Evolutionary conservation across 1,140 invertebrate genomes (phyloP).

Genomic region (Akabosia matsudoensis): DNA sequence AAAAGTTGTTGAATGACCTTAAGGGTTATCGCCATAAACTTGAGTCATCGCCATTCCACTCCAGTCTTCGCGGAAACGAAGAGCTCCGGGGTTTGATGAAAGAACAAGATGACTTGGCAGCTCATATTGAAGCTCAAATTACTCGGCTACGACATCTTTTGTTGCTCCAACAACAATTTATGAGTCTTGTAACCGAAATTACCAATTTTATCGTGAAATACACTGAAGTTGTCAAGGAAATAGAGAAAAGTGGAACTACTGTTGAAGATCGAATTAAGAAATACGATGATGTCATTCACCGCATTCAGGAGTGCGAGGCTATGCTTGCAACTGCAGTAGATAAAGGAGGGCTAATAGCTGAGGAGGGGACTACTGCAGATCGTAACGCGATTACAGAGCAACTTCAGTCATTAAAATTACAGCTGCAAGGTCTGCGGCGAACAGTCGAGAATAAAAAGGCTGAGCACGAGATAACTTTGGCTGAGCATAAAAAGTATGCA

Average conservation of each 20-base stretch:
- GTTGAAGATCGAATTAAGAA: constrained; percentile 82
- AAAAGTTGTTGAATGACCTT: constrained; percentile 72
- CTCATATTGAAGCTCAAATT: constrained; percentile 73
- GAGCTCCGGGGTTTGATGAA: constrained; percentile 73
- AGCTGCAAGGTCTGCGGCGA: constrained; percentile 71
- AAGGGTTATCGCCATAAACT: constrained; percentile 75
- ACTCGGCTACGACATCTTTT: constrained; percentile 71
- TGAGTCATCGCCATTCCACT: constrained; percentile 60
- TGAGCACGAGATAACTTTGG: constrained; percentile 80
- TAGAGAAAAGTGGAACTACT: constrained; percentile 73
- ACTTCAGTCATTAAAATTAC: constrained; percentile 73
- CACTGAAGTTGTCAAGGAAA: constrained; percentile 76
- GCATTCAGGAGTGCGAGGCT: constrained; percentile 81
- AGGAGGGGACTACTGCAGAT: constrained; percentile 79
- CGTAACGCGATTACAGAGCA: constrained; percentile 82
- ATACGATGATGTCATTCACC: constrained; percentile 70
- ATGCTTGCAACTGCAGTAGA: constrained; percentile 77
- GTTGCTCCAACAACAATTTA: constrained; percentile 78
- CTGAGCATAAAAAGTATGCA: constrained; percentile 76
- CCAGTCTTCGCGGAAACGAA: constrained; percentile 61
- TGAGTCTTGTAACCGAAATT: constrained; percentile 79
- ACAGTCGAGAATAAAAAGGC: constrained; percentile 79
- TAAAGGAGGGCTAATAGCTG: constrained; percentile 79
- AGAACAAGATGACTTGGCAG: constrained; percentile 77
- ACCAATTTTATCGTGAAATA: constrained; percentile 81